A percentile compares a stretch with the other conserved stretches of the same genome.
phyloP scores from a whole-genome alignment of 1,140 invertebrate species.

The Bathynomus jamesi region DNA sequence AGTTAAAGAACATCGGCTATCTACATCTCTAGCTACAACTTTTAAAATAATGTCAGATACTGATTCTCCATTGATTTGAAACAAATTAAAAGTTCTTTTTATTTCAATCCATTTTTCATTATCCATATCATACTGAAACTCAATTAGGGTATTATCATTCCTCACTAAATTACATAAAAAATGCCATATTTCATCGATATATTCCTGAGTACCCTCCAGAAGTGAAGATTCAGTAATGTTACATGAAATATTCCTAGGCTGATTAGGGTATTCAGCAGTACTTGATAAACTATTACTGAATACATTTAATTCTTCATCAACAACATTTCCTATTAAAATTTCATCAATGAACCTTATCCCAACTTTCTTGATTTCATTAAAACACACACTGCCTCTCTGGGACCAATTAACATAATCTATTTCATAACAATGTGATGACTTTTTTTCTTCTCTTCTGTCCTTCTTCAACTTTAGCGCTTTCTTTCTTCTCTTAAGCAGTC shows the following conservation, averaged over 20 bases:
- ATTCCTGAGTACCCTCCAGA: background rate
- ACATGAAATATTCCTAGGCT: background rate
- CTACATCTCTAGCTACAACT: constrained; percentile 7
- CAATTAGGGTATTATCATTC: constrained; percentile 7
- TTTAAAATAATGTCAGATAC: constrained; percentile 11
- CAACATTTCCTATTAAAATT: background rate
- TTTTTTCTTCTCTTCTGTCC: no score
- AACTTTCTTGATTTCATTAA: background rate
- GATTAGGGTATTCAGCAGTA: background rate
- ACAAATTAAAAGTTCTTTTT: constrained; percentile 12
- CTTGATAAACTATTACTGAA: constrained; percentile 2
- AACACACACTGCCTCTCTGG: background rate
- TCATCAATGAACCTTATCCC: constrained; percentile 4
- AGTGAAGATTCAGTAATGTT: background rate
- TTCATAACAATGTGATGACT: background rate
- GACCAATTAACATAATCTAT: constrained; percentile 15
- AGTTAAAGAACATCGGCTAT: constrained; percentile 9
- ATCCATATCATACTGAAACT: constrained; percentile 16
- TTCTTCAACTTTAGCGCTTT: no score
- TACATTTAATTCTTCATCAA: background rate
- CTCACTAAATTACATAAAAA: constrained; percentile 8
- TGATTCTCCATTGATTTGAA: constrained; percentile 15
- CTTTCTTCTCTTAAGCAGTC: background rate
- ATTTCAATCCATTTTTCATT: constrained; percentile 14
- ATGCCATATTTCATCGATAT: background rate